phyloP scores from a whole-genome alignment of 1,140 invertebrate genomes.

The Platyscapa corneri region DNA sequence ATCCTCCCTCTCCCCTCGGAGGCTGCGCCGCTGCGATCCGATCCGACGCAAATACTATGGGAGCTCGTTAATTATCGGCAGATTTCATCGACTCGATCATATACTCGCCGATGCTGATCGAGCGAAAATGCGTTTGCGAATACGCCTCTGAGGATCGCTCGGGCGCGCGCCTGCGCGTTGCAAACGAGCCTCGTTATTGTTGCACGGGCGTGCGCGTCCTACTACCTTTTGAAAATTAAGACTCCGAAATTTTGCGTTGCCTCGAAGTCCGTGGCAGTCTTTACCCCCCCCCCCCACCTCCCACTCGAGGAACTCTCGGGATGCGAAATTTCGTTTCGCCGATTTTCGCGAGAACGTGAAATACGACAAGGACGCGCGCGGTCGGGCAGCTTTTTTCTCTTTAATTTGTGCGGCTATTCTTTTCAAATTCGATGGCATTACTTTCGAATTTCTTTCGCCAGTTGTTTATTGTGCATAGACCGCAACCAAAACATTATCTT shows the following conservation, averaged over 20 bases:
- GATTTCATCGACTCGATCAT: constrained; percentile 40
- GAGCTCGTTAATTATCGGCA: constrained; percentile 40
- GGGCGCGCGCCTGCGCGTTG: not conserved
- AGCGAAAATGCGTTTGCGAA: constrained; percentile 1
- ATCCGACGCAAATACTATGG: not conserved
- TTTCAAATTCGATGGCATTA: no score
- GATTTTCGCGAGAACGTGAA: not conserved
- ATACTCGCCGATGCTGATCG: not conserved
- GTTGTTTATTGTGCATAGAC: no score
- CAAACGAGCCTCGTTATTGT: constrained; percentile 35
- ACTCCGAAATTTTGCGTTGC: not conserved
- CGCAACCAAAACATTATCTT: no score
- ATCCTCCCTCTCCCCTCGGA: not conserved
- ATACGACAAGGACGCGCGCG: not conserved
- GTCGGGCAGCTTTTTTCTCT: no score
- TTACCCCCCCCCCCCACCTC: no score
- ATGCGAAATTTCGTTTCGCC: not conserved
- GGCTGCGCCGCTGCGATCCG: not conserved
- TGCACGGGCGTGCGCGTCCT: not conserved
- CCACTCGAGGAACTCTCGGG: not conserved
- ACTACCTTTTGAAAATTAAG: not conserved
- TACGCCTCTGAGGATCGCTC: not conserved
- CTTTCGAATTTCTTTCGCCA: no score
- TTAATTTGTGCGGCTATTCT: no score
- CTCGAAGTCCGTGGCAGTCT: no score